phyloP scores from a whole-genome alignment of 2,888 invertebrate species.

The Pecten maximus region DNA sequence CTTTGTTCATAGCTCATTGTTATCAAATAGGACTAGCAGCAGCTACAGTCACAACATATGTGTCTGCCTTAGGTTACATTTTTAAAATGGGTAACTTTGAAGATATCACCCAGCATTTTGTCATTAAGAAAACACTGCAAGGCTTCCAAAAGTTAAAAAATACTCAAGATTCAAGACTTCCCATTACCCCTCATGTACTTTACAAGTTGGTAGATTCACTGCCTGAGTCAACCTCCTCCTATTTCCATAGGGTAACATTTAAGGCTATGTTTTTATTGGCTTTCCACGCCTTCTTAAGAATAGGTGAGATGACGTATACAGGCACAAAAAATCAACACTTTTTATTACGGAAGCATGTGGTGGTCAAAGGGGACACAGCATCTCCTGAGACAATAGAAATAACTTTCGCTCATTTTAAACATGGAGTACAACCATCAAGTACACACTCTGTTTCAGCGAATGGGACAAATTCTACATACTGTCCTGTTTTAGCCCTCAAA shows the following conservation, averaged over 20 bases:
- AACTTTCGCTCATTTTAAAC: slow-evolving; percentile 30
- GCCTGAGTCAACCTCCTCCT: background rate
- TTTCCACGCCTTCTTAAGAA: background rate
- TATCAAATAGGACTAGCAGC: slow-evolving; percentile 1
- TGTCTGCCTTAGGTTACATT: slow-evolving; percentile 17
- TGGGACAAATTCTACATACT: background rate
- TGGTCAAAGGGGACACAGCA: background rate
- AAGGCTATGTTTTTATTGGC: slow-evolving; percentile 36
- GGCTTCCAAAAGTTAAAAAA: slow-evolving; percentile 33
- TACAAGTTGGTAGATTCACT: slow-evolving; percentile 27
- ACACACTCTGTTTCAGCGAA: background rate
- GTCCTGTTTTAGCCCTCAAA: background rate
- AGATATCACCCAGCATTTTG: slow-evolving; percentile 30
- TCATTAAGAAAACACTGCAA: slow-evolving; percentile 37
- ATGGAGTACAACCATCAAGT: background rate
- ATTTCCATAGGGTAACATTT: background rate
- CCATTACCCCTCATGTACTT: slow-evolving; percentile 35
- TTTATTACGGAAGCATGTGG: background rate
- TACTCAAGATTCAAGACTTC: background rate
- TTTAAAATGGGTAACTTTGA: background rate
- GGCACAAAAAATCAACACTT: background rate
- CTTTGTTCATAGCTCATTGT: background rate
- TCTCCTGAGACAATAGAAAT: background rate
- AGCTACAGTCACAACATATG: background rate
- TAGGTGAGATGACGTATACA: background rate